Base-by-base conservation (phyloP, 2,888 invertebrate species). In the Eledona agricola region DNA sequence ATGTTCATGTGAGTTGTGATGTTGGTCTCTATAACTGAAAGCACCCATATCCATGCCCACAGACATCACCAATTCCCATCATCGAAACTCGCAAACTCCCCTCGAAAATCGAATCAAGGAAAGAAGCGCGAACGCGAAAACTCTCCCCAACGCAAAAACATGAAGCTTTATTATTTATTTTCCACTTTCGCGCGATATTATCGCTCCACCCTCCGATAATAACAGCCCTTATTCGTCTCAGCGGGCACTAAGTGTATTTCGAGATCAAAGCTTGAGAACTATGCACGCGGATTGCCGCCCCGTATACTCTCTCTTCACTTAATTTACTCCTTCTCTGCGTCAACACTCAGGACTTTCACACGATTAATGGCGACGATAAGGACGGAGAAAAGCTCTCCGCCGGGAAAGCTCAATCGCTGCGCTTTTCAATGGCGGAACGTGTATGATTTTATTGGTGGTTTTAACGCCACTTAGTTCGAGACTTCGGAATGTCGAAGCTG, bases 161-260 rank as follows among this genome's bases (percentile, higher is more conserved):
- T 63, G 59, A 55, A 58, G 54, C 57, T 59, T 63, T 64, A 65
- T 68, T 67, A 67, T 67, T 68, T 68, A 68, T 69, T 69, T 70
- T 65, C 63, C 67, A 64, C 64, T 66, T 66, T 65, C 63, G 59
- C 58, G 62, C 57, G 57, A 65, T 67, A 67, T 67, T 68, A 66
- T 67, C 63, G 62, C 63, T 57, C 63, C 62, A 58, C 67, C 69
- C 68, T 66, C 67, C 62, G 59, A 66, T 70, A 70, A 70, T 67
- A 70, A 69, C 66, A 59, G 58, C 66, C 71, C 70, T 66, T 59
- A 58, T 60, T 58, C 62, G 56, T 63, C 74, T 47, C 75, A 74
- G 75, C 75, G 66, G 75, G 75, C 69, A 72, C 68, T 75, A 74
- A 75, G 75, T 75, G 75, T 74, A 67, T 75, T 75, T 75, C 64